Evolutionary conservation across 2,888 invertebrate genomes (phyloP).

Genomic region (Chrysotoxum bicinctum): DNA sequence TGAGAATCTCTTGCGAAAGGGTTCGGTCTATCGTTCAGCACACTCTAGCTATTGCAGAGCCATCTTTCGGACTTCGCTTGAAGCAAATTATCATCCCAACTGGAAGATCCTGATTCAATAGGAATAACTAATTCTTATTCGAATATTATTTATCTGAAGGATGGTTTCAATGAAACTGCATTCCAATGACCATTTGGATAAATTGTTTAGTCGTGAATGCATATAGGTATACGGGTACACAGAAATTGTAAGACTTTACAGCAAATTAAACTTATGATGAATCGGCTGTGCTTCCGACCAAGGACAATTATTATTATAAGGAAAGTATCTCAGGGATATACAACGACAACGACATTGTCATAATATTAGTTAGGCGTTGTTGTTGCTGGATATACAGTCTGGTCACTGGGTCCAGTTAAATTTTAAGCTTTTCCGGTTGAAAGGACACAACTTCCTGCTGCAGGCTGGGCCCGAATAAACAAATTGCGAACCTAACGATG

Average conservation of each 20-base stretch:
- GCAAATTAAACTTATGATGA: slow-evolving; percentile 71
- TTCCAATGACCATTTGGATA: slow-evolving; percentile 12
- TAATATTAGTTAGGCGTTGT: background rate
- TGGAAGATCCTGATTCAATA: slow-evolving; percentile 48
- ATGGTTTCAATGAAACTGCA: background rate
- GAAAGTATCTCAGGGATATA: slow-evolving; percentile 25
- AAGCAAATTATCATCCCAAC: slow-evolving; percentile 42
- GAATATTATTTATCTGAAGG: slow-evolving; percentile 42
- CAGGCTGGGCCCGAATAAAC: slow-evolving; percentile 59
- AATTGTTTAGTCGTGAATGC: background rate
- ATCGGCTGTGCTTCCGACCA: slow-evolving; percentile 64
- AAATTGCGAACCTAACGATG: slow-evolving; percentile 27
- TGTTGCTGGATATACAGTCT: background rate
- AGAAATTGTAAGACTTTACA: slow-evolving; percentile 35
- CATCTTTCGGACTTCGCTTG: slow-evolving; percentile 33
- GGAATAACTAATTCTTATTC: slow-evolving; percentile 55
- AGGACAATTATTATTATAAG: slow-evolving; percentile 50
- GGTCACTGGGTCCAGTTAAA: slow-evolving; percentile 57
- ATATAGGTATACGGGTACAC: background rate
- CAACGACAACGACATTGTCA: background rate
- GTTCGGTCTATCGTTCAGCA: slow-evolving; percentile 34
- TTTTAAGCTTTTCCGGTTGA: slow-evolving; percentile 71
- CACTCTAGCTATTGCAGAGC: slow-evolving; percentile 40
- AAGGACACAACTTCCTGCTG: slow-evolving; percentile 68
- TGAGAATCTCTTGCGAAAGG: slow-evolving; percentile 46